Conservation (phyloP, 2,113 vertebrate genomes). For the Phalacrocorax aristotelis region DNA sequence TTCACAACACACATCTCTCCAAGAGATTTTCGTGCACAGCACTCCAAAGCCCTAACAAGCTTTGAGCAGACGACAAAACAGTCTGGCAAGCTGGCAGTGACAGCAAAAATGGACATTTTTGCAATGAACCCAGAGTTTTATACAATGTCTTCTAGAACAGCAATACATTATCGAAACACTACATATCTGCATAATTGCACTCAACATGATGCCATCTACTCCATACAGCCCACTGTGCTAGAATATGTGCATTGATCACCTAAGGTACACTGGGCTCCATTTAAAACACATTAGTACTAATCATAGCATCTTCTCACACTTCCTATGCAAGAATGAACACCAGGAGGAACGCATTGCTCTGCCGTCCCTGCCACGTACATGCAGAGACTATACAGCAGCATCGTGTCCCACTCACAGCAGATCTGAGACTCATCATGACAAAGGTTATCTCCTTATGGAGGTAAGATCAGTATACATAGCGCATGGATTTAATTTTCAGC, state of each 20-base stretch:
- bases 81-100: not conserved
- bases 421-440: not conserved
- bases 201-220: not conserved
- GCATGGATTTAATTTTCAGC: not conserved
- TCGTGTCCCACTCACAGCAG: not conserved
- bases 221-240: not conserved
- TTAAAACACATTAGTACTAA: not conserved
- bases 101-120: not conserved
- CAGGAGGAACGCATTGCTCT: not conserved
- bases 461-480: not conserved
- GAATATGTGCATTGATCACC: not conserved
- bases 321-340: not conserved
- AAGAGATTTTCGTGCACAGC: not conserved
- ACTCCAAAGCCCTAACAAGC: constrained; percentile 30
- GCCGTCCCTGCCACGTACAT: not conserved
- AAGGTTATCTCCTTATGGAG: not conserved
- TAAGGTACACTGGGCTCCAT: not conserved
- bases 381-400: not conserved
- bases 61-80: constrained; percentile 1
- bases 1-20: not conserved
- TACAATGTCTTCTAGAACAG: not conserved
- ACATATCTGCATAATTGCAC: constrained; percentile 9
- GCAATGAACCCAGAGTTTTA: constrained; percentile 10
- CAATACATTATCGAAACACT: not conserved
- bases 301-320: not conserved